These are phyloP conservation scores for Collichthys lucidus DNA, from an alignment of 2,113 vertebrate species.

Conservation along the genomic window DNA sequence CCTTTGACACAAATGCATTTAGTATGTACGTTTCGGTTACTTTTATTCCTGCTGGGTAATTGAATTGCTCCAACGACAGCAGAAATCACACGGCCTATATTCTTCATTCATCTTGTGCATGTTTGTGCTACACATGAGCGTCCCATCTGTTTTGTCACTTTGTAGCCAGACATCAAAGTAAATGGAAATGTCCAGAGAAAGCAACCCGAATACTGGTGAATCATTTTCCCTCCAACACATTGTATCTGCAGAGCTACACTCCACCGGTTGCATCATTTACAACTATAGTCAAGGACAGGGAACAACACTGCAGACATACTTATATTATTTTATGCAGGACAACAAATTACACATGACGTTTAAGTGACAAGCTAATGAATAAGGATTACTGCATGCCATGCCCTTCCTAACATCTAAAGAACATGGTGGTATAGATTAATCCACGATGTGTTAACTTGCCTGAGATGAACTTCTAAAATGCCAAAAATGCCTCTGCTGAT, in stretches of 20 bases:
- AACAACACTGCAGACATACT: slow-evolving; percentile 18
- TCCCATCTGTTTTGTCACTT: slow-evolving; percentile 33
- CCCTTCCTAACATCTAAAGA: neutral
- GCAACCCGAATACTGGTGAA: slow-evolving; percentile 5
- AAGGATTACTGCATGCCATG: neutral
- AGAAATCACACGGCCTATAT: slow-evolving; percentile 4
- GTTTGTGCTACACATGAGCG: neutral
- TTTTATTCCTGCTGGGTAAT: slow-evolving; percentile 16
- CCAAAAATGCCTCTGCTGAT: slow-evolving; percentile 19
- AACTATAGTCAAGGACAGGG: slow-evolving; percentile 3
- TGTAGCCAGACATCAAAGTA: slow-evolving; percentile 33
- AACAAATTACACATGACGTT: slow-evolving; percentile 26
- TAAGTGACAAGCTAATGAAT: slow-evolving; percentile 23
- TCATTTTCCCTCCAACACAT: slow-evolving; percentile 5
- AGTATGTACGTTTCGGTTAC: neutral
- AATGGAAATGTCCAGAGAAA: slow-evolving; percentile 51
- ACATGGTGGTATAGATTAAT: slow-evolving; percentile 16
- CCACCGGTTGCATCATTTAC: slow-evolving; percentile 6
- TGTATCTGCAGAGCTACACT: neutral
- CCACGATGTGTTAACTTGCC: neutral
- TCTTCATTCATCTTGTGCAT: slow-evolving; percentile 32
- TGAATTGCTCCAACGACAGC: slow-evolving; percentile 10
- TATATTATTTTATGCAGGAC: slow-evolving; percentile 16
- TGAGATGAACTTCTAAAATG: slow-evolving; percentile 38
- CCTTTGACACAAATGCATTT: slow-evolving; percentile 1